These are phyloP conservation scores for Rotaria magnacalcarata DNA, from an alignment of 2,888 invertebrate species.

Conservation along the genomic window DNA sequence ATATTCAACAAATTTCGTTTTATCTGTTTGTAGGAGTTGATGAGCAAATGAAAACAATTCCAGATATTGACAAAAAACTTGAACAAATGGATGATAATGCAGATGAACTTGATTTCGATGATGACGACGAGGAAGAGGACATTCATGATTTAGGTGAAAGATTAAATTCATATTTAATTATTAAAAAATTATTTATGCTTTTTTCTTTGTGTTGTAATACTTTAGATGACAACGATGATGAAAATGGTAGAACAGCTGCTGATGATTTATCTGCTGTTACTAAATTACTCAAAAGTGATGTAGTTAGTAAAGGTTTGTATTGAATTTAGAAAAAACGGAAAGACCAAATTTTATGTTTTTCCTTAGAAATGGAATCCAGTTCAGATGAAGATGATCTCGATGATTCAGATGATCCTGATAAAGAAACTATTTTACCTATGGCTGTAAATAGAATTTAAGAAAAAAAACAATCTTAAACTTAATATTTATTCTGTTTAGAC, in stretches of 20 bases:
- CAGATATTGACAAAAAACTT: neutral
- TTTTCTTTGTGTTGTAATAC: neutral
- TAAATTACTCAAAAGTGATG: neutral
- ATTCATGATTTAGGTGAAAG: neutral
- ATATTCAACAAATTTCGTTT: too few species aligned
- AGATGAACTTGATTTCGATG: neutral
- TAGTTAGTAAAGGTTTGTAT: neutral
- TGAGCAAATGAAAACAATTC: neutral
- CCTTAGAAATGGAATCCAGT: neutral
- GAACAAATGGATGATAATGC: neutral
- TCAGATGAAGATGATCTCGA: neutral
- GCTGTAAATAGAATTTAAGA: neutral
- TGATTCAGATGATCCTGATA: conserved; percentile 2
- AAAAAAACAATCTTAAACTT: too few species aligned
- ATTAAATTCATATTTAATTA: neutral
- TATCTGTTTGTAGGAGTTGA: neutral
- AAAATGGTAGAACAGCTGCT: neutral
- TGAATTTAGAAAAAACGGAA: neutral
- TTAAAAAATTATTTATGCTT: too few species aligned
- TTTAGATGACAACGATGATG: neutral
- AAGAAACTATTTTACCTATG: neutral
- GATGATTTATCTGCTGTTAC: neutral
- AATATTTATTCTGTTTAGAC: neutral
- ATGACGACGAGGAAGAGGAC: neutral
- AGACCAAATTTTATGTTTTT: neutral